phyloP scores from a whole-genome alignment of 1,140 invertebrate genomes.

The Caenorhabditis inopinata region DNA sequence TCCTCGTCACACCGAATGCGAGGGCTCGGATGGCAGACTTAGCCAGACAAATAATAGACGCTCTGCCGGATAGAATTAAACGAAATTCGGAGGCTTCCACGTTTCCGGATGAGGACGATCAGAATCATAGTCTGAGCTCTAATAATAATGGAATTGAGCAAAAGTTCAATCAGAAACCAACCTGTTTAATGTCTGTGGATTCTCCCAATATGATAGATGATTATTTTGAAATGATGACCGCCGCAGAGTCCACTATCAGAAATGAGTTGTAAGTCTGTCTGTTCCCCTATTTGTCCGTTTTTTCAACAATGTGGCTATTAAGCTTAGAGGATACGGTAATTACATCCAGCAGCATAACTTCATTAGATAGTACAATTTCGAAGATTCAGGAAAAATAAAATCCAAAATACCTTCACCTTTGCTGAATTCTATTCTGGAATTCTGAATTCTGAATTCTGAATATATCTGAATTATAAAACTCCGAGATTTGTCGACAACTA shows the following conservation, averaged over 20 bases:
- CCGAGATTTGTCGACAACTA: too few species aligned
- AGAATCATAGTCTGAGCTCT: neutral
- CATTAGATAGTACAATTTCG: too few species aligned
- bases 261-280: neutral
- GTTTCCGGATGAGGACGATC: slow-evolving; percentile 1
- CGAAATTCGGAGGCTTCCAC: slow-evolving; percentile 72
- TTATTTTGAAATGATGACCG: slow-evolving; percentile 25
- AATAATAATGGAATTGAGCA: neutral
- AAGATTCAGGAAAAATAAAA: too few species aligned
- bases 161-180: neutral
- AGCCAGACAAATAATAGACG: slow-evolving; percentile 94
- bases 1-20: slow-evolving; percentile 69
- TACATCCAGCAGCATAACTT: too few species aligned
- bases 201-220: neutral
- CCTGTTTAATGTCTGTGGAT: neutral
- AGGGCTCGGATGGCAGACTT: slow-evolving; percentile 80
- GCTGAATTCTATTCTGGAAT: too few species aligned
- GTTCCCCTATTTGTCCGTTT: neutral
- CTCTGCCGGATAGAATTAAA: slow-evolving; percentile 93
- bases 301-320: too few species aligned
- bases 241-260: neutral
- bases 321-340: too few species aligned
- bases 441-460: too few species aligned
- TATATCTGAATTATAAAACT: too few species aligned
- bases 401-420: too few species aligned